Base-by-base conservation (phyloP, 2,113 vertebrate species). In the Lethenteron reissneri region DNA sequence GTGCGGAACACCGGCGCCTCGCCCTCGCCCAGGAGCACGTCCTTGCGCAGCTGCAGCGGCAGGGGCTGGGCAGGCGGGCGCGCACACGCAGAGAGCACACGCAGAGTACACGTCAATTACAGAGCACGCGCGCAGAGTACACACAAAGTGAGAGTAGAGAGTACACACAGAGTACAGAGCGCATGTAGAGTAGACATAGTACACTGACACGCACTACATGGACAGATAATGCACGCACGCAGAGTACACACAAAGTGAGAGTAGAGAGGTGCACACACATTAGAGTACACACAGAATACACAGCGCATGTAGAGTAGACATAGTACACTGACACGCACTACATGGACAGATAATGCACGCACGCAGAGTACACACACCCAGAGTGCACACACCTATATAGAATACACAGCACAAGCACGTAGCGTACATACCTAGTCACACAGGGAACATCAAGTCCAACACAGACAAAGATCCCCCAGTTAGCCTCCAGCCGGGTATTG, bases 1-100 rank as follows among this genome's bases (percentile, higher is more conserved):
- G 64, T 8, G 3, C 64, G 64, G 25, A 68, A 68, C 64, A 68
- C 64, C 64, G 25, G n/a, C 9, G 64, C 25, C 8, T 68, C 64
- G 8, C 64, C 64, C 9, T 68, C 64, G 25, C n/a, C 25, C 64
- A 68, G 41, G 41, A 41, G 10, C 25, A 25, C 64, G 2, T 68
- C 64, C 64, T 68, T 68, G 9, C 64, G n/a, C 64, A 68, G 64
- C 64, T 68, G 64, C 64, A 68, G 64, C 25, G 64, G 64, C 64
- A 68, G 64, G n/a, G 64, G 64, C 64, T 68, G 10, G 8, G 64
- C 64, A n/a, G 25, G 25, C 9, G 10, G 21, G 25, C 60, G 17
- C n/a, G 25, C n/a, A 68, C n/a, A 68, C n/a, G 64, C 64, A 68
- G 25, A 10, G 3, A 9, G 25, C 25, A 14, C 15, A 8, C 15